phyloP scores from a whole-genome alignment of 2,888 invertebrate species.

The Euzophera pinguis region DNA sequence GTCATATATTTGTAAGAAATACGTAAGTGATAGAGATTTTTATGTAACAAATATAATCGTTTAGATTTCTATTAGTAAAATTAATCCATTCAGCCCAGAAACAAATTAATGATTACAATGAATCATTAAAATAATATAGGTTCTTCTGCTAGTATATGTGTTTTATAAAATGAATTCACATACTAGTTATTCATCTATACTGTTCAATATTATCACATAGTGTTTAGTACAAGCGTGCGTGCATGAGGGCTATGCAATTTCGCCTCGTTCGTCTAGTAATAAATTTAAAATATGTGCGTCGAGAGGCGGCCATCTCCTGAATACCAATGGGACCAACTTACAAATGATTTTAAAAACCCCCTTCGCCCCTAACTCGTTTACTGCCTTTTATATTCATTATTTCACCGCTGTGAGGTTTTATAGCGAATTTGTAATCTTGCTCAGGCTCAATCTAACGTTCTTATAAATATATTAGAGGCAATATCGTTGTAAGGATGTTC shows the following conservation, averaged over 20 bases:
- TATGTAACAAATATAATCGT: no score
- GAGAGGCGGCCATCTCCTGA: constrained; percentile 38
- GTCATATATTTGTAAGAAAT: no score
- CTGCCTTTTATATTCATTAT: constrained; percentile 48
- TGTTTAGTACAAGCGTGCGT: constrained; percentile 39
- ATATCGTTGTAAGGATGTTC: constrained; percentile 8
- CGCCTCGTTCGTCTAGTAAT: constrained; percentile 55
- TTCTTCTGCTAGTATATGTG: no score
- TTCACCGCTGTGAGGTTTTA: constrained; percentile 20
- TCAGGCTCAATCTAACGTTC: constrained; percentile 17
- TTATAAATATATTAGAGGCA: constrained; percentile 16
- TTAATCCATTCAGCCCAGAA: no score
- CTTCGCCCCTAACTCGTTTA: constrained; percentile 44
- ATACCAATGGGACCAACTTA: constrained; percentile 60
- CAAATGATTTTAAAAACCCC: constrained; percentile 63
- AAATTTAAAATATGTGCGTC: constrained; percentile 72
- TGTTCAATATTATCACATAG: constrained; percentile 19
- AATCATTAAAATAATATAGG: no score
- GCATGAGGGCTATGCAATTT: constrained; percentile 58
- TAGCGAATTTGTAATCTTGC: constrained; percentile 19
- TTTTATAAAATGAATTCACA: no score
- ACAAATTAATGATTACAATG: no score
- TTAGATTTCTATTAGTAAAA: no score
- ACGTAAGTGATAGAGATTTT: no score
- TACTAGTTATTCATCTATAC: constrained; percentile 9